These are phyloP conservation scores for Sinocyclocheilus rhinocerous DNA, from an alignment of 2,113 vertebrate genomes.

Conservation along the genomic window DNA sequence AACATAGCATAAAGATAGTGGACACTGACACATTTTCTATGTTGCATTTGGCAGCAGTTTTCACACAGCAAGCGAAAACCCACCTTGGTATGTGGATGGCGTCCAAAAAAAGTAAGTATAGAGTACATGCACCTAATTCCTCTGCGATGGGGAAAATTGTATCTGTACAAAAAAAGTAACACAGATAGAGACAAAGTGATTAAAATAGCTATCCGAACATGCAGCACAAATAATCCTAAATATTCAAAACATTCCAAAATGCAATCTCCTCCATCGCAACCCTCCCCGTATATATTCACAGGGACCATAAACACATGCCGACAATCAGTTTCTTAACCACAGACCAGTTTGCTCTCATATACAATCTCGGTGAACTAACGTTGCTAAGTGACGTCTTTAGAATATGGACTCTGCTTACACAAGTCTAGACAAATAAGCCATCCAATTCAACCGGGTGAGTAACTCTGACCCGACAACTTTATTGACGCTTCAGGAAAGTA, in stretches of 20 bases:
- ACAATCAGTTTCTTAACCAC: constrained; percentile 38
- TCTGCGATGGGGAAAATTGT: too few species aligned
- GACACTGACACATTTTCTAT: not conserved
- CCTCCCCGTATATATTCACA: not conserved
- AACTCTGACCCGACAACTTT: constrained; percentile 17
- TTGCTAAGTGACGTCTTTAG: constrained; percentile 53
- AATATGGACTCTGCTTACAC: constrained; percentile 58
- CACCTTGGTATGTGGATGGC: constrained; percentile 6
- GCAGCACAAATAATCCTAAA: constrained; percentile 62
- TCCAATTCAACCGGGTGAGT: constrained; percentile 2
- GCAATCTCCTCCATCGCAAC: constrained; percentile 48
- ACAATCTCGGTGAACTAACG: constrained; percentile 50
- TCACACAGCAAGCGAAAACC: not conserved
- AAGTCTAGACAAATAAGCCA: constrained; percentile 60
- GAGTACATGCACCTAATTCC: not conserved
- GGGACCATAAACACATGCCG: constrained; percentile 52
- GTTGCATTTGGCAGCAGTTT: not conserved
- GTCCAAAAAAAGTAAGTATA: constrained; percentile 23
- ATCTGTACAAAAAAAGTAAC: constrained; percentile 41
- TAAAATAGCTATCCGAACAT: constrained; percentile 42
- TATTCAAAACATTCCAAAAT: constrained; percentile 59
- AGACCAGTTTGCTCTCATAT: constrained; percentile 58
- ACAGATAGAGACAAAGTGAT: constrained; percentile 16
- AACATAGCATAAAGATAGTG: constrained; percentile 1
- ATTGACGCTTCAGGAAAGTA: constrained; percentile 23